Percentiles rank a stretch among this genome's conserved stretches.
Evolutionary conservation across 1,140 invertebrate species (phyloP).

Genomic region (Drosophila teissieri): DNA sequence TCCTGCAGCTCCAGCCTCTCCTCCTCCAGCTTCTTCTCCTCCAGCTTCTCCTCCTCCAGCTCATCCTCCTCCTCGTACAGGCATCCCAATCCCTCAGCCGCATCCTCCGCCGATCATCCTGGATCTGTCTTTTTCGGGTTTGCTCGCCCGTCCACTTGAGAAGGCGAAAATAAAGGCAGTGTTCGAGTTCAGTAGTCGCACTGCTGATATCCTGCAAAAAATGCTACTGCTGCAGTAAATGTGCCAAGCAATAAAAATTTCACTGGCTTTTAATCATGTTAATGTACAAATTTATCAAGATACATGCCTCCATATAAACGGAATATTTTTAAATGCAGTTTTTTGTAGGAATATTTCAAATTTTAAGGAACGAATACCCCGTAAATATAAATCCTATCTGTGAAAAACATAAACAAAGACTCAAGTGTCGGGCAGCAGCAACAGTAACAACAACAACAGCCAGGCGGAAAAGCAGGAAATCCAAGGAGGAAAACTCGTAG

Average conservation of each 20-base stretch:
- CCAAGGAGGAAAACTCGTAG: conserved; percentile 19
- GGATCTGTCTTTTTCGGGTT: conserved; percentile 6
- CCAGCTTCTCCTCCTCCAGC: too few relatives aligned
- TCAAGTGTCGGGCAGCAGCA: conserved; percentile 40
- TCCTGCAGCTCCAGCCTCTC: not conserved
- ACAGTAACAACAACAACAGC: conserved; percentile 15
- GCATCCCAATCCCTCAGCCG: not conserved
- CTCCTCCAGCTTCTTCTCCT: not conserved
- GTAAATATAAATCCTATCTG: not conserved
- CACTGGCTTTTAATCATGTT: too few relatives aligned
- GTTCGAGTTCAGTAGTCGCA: not conserved
- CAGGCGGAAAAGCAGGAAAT: conserved; percentile 36
- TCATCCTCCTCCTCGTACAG: too few relatives aligned
- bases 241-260: too few relatives aligned
- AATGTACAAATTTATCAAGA: too few relatives aligned
- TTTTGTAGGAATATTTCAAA: too few relatives aligned
- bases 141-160: conserved; percentile 30
- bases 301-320: too few relatives aligned
- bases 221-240: too few relatives aligned
- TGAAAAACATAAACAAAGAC: conserved; percentile 47
- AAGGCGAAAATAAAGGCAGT: not conserved
- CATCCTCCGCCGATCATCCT: not conserved
- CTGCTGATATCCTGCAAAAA: not conserved
- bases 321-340: too few relatives aligned
- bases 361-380: too few relatives aligned